Conservation (phyloP, 2,113 vertebrate genomes). For the Cololabis saira region DNA sequence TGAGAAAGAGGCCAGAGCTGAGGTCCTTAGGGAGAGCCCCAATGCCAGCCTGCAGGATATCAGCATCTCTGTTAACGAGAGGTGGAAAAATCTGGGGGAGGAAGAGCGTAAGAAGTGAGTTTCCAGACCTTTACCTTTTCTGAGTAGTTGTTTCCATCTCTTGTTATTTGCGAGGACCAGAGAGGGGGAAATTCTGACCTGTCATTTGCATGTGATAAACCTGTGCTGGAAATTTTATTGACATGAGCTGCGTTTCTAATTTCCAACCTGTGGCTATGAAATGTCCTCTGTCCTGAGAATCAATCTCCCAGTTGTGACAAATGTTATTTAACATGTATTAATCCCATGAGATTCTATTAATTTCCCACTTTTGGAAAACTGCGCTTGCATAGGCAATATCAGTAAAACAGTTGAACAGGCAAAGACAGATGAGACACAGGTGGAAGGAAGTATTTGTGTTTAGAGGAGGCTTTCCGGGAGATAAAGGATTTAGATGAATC, state of each 20-base stretch:
- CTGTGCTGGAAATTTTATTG: constrained; percentile 71
- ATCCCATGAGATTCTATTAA: too few species aligned
- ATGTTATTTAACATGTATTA: too few species aligned
- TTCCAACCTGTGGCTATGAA: constrained; percentile 56
- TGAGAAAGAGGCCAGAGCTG: constrained; percentile 83
- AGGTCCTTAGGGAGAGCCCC: constrained; percentile 85
- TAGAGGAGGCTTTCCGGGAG: too few species aligned
- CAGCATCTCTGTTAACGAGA: constrained; percentile 79
- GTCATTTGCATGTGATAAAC: constrained; percentile 70
- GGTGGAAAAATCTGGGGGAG: constrained; percentile 89
- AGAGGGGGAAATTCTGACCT: constrained; percentile 39
- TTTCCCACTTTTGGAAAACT: too few species aligned
- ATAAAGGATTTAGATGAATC: constrained; percentile 26
- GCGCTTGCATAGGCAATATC: too few species aligned
- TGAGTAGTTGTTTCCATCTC: constrained; percentile 78
- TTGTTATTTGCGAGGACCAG: constrained; percentile 74
- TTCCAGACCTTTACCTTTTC: constrained; percentile 79
- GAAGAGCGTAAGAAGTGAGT: constrained; percentile 92
- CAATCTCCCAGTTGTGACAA: not conserved
- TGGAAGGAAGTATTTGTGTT: not conserved
- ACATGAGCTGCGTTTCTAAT: constrained; percentile 70
- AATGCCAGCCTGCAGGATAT: constrained; percentile 84
- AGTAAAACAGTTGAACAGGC: too few species aligned
- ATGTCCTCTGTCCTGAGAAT: constrained; percentile 36
- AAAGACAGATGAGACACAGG: too few species aligned